Conservation (phyloP, 2,113 vertebrate species). For the Artemisiospiza belli region DNA sequence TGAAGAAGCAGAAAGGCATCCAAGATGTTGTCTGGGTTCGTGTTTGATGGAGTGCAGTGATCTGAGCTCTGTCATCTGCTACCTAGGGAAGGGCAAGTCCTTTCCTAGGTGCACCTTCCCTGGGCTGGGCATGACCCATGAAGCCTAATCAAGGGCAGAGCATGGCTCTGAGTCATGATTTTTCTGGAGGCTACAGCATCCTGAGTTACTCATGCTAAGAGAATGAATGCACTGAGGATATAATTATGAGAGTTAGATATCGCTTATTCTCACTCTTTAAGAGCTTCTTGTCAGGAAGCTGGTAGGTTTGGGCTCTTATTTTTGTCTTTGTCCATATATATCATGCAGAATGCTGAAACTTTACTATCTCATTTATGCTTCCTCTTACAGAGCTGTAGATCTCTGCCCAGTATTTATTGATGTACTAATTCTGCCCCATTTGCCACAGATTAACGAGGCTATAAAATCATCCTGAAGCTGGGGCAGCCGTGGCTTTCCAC, state of each 20-base stretch:
- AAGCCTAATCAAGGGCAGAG: slow-evolving; percentile 1
- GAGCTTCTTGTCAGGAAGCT: background rate
- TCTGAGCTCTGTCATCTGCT: background rate
- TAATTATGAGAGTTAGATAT: slow-evolving; percentile 30
- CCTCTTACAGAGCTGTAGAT: background rate
- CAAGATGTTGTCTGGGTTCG: background rate
- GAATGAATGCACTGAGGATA: background rate
- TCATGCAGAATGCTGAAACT: background rate
- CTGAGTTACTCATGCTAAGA: slow-evolving; percentile 7
- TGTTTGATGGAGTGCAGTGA: background rate
- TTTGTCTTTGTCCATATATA: background rate
- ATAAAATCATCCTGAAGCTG: slow-evolving; percentile 45
- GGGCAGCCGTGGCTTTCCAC: slow-evolving; percentile 6
- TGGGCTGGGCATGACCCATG: background rate
- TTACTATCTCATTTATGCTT: slow-evolving; percentile 14
- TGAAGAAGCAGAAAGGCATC: background rate
- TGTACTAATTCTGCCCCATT: slow-evolving; percentile 22
- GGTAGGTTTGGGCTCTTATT: slow-evolving; percentile 7
- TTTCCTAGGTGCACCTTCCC: background rate
- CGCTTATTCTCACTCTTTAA: background rate
- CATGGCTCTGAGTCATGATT: slow-evolving; percentile 12
- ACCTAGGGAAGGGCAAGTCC: fast-evolving
- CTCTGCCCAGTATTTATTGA: background rate
- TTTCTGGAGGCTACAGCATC: slow-evolving; percentile 25
- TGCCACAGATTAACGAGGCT: slow-evolving; percentile 42